Conservation (phyloP, 2,113 vertebrate species). For the Synchiropus splendidus region DNA sequence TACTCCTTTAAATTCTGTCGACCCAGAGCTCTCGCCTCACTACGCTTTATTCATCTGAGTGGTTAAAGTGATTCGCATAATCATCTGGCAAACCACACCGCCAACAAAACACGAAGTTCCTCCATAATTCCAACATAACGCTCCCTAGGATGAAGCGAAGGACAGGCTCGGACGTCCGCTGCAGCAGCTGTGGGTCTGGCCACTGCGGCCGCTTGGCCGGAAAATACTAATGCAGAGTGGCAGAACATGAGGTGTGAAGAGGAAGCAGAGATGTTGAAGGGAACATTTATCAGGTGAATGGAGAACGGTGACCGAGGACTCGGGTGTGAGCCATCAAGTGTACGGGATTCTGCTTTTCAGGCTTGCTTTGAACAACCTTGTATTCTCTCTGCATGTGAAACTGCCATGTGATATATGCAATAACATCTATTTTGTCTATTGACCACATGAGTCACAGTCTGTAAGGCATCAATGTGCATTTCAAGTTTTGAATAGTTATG, state of each 20-base stretch:
- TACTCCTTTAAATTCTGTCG: too few species aligned
- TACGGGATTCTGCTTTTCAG: neutral
- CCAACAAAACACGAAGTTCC: conserved; percentile 16
- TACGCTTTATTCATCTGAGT: neutral
- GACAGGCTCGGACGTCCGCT: conserved; percentile 16
- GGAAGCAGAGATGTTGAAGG: conserved; percentile 17
- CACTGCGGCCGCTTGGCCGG: conserved; percentile 22
- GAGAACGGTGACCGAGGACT: conserved; percentile 11
- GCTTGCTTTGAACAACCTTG: too few species aligned
- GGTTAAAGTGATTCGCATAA: conserved; percentile 5
- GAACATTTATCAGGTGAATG: conserved; percentile 20
- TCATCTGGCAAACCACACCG: conserved; percentile 23
- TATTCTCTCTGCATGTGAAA: too few species aligned
- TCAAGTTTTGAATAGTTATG: too few species aligned
- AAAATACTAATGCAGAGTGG: conserved; percentile 33
- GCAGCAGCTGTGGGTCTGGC: conserved; percentile 34
- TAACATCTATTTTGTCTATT: too few species aligned
- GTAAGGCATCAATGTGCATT: too few species aligned
- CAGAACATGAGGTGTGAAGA: conserved; percentile 37
- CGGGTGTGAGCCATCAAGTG: conserved; percentile 13
- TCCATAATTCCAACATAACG: conserved; percentile 23
- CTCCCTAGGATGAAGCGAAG: too few species aligned
- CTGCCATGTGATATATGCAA: too few species aligned
- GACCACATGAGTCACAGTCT: too few species aligned
- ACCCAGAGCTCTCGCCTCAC: too few species aligned